A percentile compares a stretch with the other conserved stretches of the same genome.
These are phyloP conservation scores for Drosophila tanythrix DNA, from an alignment of 2,888 invertebrate genomes.

Conservation along the genomic window DNA sequence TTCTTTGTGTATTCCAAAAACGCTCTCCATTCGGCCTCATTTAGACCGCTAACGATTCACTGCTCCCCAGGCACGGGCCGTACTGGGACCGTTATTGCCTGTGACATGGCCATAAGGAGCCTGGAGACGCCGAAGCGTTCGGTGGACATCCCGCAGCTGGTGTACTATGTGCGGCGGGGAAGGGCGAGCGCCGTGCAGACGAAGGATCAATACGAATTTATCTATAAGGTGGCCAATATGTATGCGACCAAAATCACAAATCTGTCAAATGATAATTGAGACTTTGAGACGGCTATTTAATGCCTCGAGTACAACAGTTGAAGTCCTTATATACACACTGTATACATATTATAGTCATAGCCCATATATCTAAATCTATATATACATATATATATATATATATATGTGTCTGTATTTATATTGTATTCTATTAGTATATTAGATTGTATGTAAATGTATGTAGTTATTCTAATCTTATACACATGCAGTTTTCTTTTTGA, in stretches of 20 bases:
- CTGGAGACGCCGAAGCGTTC: constrained; percentile 90
- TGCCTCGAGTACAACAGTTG: constrained; percentile 15
- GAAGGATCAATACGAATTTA: constrained; percentile 95
- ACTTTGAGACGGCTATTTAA: constrained; percentile 21
- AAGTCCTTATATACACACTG: constrained; percentile 61
- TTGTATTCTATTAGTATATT: constrained; percentile 42
- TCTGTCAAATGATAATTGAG: constrained; percentile 87
- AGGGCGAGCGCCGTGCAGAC: constrained; percentile 96
- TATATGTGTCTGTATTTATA: constrained; percentile 22
- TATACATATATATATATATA: constrained; percentile 9
- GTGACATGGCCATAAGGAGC: constrained; percentile 94
- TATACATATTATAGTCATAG: constrained; percentile 57
- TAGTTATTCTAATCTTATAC: constrained; percentile 39
- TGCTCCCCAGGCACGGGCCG: constrained; percentile 97
- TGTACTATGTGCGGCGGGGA: constrained; percentile 93
- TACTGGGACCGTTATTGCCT: constrained; percentile 93
- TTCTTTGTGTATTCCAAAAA: constrained; percentile 47
- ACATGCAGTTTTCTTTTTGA: constrained; percentile 45
- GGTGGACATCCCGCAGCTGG: constrained; percentile 94
- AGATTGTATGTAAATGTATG: constrained; percentile 14
- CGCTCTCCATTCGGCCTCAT: constrained; percentile 26
- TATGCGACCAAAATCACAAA: constrained; percentile 94
- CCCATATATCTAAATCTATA: constrained; percentile 26
- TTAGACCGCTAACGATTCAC: constrained; percentile 91
- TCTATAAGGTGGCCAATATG: constrained; percentile 94